A percentile compares a stretch with the other conserved stretches of the same genome.
Conservation (phyloP, 2,888 invertebrate genomes). For the Rhogogaster chlorosoma region DNA sequence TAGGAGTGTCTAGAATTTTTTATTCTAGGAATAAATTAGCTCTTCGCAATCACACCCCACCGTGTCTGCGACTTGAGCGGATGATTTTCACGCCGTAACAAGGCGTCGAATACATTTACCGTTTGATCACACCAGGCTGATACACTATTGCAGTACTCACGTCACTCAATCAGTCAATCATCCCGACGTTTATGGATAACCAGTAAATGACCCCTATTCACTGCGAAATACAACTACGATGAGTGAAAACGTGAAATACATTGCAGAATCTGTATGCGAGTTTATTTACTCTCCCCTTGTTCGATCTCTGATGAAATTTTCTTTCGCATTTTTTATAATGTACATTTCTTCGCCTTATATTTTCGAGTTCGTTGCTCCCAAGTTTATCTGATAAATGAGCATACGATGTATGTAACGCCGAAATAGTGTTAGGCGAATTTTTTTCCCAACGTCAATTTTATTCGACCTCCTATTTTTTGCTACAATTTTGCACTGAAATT, state of each 20-base stretch:
- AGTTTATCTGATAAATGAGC: background rate
- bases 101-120: background rate
- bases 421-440: background rate
- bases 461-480: background rate
- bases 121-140: background rate
- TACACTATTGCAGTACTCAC: background rate
- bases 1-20: background rate
- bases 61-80: background rate
- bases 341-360: background rate
- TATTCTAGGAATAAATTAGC: background rate
- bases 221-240: background rate
- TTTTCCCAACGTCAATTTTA: background rate
- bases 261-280: background rate
- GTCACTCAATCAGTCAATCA: conserved; percentile 25
- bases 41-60: background rate
- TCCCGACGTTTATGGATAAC: background rate
- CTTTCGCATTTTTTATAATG: background rate
- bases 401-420: background rate
- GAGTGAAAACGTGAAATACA: background rate
- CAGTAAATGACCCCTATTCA: background rate
- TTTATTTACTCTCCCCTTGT: background rate
- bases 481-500: background rate
- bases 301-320: background rate
- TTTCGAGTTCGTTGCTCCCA: background rate
- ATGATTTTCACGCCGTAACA: background rate